Evolutionary conservation across 1,140 invertebrate species (phyloP).

Genomic region (Neocloeon triangulifer): DNA sequence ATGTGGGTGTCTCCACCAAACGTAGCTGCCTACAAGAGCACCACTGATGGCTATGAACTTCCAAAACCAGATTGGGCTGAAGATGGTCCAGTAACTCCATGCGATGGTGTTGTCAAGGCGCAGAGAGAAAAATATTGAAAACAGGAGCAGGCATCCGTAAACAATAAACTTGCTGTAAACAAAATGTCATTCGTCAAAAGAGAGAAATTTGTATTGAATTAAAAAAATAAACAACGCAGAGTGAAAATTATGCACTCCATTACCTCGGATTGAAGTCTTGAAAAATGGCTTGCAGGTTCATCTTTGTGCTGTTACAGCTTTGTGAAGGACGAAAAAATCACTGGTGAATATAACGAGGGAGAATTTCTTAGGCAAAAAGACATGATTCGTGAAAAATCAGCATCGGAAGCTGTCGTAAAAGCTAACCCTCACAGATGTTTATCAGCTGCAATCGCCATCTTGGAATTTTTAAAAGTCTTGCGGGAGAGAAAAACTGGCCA

Average conservation of each 20-base stretch:
- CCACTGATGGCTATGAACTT: constrained; percentile 76
- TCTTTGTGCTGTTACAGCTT: constrained; percentile 15
- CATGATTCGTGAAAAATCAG: too few relatives aligned
- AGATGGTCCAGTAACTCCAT: constrained; percentile 89
- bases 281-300: constrained; percentile 76
- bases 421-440: too few relatives aligned
- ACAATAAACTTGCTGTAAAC: constrained; percentile 79
- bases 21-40: constrained; percentile 69
- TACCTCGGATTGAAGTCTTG: constrained; percentile 86
- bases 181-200: constrained; percentile 1
- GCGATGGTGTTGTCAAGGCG: constrained; percentile 64
- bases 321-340: too few relatives aligned
- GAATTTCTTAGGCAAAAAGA: too few relatives aligned
- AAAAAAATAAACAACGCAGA: constrained; percentile 2
- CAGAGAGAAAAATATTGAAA: constrained; percentile 72
- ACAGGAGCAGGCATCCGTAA: constrained; percentile 73
- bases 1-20: constrained; percentile 88
- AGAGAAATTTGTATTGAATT: constrained; percentile 1
- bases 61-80: constrained; percentile 92
- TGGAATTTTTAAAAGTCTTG: too few relatives aligned
- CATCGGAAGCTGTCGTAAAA: too few relatives aligned
- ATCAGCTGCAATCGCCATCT: too few relatives aligned
- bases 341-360: too few relatives aligned
- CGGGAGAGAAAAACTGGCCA: too few relatives aligned
- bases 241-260: constrained; percentile 9